Conservation (phyloP, 2,797 vertebrate species). For the Scomberomorus guttatus region DNA sequence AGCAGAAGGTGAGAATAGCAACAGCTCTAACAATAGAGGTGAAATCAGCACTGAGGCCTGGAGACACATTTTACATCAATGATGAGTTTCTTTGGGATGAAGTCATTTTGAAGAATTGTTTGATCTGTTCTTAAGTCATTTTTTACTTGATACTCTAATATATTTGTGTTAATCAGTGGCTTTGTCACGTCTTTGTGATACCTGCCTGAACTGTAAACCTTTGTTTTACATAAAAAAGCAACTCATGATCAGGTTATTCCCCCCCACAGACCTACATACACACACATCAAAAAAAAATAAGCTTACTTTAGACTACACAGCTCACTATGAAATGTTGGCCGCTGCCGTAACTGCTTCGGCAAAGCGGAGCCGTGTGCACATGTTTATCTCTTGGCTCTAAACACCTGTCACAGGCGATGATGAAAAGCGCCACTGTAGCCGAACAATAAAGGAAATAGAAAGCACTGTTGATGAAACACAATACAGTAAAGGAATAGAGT, state of each 20-base stretch:
- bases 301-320: background rate
- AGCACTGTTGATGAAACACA: conserved; percentile 69
- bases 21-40: conserved; percentile 22
- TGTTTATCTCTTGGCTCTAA: conserved; percentile 64
- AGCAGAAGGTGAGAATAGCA: conserved; percentile 34
- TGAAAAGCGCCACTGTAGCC: conserved; percentile 58
- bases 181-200: background rate
- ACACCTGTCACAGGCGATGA: conserved; percentile 66
- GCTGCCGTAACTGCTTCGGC: background rate
- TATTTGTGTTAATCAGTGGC: background rate
- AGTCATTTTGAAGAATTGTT: conserved; percentile 20
- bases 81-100: conserved; percentile 11
- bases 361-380: conserved; percentile 1
- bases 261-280: background rate
- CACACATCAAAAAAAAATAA: conserved; percentile 3
- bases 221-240: conserved; percentile 11
- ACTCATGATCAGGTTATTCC: background rate
- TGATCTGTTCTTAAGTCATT: conserved; percentile 15
- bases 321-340: conserved; percentile 7
- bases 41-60: conserved; percentile 1
- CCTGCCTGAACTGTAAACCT: background rate
- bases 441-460: conserved; percentile 74
- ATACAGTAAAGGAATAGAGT: conserved; percentile 62
- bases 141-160: conserved; percentile 16
- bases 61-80: conserved; percentile 1